Evolutionary conservation across 2,797 vertebrate genomes (phyloP), one percentile per base, ranked within the genome.

Genomic region (Molothrus ater): DNA sequence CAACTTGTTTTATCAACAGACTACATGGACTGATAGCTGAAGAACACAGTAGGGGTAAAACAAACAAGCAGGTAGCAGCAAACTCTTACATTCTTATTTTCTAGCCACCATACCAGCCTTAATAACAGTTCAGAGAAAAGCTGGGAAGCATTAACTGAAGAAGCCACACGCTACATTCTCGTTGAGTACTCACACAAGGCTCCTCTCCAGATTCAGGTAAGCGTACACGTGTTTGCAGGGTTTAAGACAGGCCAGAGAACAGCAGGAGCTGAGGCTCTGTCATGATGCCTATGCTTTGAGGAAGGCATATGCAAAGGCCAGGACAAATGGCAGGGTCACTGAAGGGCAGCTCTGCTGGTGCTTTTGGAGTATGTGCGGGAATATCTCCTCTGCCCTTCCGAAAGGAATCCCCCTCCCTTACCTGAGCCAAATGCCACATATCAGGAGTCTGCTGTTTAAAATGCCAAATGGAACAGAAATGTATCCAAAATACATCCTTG

Each of bases 101-200:
- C 25, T n/a, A 90, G n/a, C 22, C 38, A 36, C 20, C n/a, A 59
- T 25, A 79, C 2, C 42, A 56, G 36, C 21, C 64, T 54, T 22
- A 59, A 9, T 5, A 60, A 16, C 14, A 24, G 11, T 7, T 79
- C 45, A 74, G 34, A 79, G n/a, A 29, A 81, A 79, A 54, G 24
- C 38, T 59, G 22, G 22, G 48, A 29, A 63, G 75, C 22, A 9
- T 4, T 10, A 85, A 28, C 22, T 10, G 31, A 63, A 65, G 68
- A 12, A 63, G 40, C 11, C 61, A 60, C 11, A 9, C 2, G 2
- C 6, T 5, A 34, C 3, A 8, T 24, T 56, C 26, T 34, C 7
- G 13, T 0, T 0, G 1, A 63, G 17, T 24, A 36, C 5, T 16
- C 6, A 26, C 70, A 65, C 32, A 65, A 53, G 20, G 19, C 32